phyloP scores from a whole-genome alignment of 37 sponge, comb jelly and placozoan species.

The Cladorhizidae sp. region DNA sequence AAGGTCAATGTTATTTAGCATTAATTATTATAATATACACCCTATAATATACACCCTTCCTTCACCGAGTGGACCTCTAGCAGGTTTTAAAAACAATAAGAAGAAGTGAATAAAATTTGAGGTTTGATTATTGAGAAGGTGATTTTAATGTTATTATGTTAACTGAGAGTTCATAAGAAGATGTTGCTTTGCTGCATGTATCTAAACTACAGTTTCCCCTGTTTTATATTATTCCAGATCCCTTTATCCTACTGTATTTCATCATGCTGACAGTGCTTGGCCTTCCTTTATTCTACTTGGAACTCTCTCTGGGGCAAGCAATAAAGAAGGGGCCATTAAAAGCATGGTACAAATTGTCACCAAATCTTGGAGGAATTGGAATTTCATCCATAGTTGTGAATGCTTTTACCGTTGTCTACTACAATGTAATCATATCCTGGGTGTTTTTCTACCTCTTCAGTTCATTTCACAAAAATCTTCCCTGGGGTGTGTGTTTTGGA shows the following conservation, averaged over 20 bases:
- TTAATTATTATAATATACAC: too few relatives aligned
- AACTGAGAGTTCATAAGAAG: too few relatives aligned
- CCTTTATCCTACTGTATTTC: constrained; percentile 89
- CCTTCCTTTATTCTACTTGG: constrained; percentile 92
- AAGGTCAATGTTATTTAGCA: too few relatives aligned
- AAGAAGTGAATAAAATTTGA: too few relatives aligned
- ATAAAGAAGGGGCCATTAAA: constrained; percentile 62
- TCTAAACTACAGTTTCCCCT: too few relatives aligned
- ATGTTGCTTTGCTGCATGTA: too few relatives aligned
- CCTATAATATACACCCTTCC: too few relatives aligned
- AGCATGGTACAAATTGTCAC: constrained; percentile 74
- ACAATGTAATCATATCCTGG: constrained; percentile 94
- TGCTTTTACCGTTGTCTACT: constrained; percentile 80
- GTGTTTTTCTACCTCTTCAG: constrained; percentile 85
- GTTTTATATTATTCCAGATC: too few relatives aligned
- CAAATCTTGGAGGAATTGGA: constrained; percentile 86
- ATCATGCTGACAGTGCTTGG: constrained; percentile 90
- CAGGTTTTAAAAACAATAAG: too few relatives aligned
- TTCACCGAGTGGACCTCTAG: too few relatives aligned
- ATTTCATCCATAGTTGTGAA: constrained; percentile 67
- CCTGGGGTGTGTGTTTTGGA: constrained; percentile 86
- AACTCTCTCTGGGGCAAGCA: constrained; percentile 81
- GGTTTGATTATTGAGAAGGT: too few relatives aligned
- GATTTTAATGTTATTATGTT: too few relatives aligned
- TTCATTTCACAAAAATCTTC: constrained; percentile 85